A percentile compares a stretch with the other conserved stretches of the same genome.
Evolutionary conservation across 2,888 invertebrate genomes (phyloP).

Genomic region (Folsomia candida): DNA sequence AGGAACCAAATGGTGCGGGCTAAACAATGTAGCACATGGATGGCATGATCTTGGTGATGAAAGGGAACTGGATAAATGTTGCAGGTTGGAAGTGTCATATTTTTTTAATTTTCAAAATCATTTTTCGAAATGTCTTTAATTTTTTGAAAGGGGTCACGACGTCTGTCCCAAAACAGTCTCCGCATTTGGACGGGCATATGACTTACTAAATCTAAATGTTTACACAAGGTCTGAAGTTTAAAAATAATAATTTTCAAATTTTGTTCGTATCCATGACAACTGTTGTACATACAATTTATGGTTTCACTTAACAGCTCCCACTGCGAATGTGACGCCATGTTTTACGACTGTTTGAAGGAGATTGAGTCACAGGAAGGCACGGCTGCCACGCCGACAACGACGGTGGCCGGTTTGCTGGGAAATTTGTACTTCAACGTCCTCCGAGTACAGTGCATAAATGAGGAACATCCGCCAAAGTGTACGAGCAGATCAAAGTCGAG

Average conservation of each 20-base stretch:
- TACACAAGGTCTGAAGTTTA: conserved; percentile 78
- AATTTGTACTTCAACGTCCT: conserved; percentile 82
- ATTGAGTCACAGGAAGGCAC: too few species aligned
- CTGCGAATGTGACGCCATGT: conserved; percentile 79
- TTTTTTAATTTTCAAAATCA: too few species aligned
- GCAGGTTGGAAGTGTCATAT: too few species aligned
- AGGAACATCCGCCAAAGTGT: conserved; percentile 52
- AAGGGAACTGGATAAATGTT: conserved; percentile 72
- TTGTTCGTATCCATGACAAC: conserved; percentile 33
- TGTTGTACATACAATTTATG: too few species aligned
- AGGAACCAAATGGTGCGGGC: conserved; percentile 92
- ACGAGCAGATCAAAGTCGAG: conserved; percentile 26
- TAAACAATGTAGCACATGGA: conserved; percentile 78
- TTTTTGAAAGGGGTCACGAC: conserved; percentile 75
- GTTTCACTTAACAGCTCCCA: too few species aligned
- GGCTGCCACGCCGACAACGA: conserved; percentile 62
- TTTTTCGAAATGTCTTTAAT: too few species aligned
- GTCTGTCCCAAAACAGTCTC: conserved; percentile 79
- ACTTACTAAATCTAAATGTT: conserved; percentile 76
- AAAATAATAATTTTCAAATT: too few species aligned
- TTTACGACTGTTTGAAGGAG: conserved; percentile 76
- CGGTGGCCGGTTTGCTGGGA: conserved; percentile 73
- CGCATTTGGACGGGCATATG: conserved; percentile 70
- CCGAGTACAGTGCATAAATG: conserved; percentile 70
- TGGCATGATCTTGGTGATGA: conserved; percentile 81